These are phyloP conservation scores for Drosophila bunnanda DNA, from an alignment of 2,888 invertebrate genomes.

Conservation along the genomic window DNA sequence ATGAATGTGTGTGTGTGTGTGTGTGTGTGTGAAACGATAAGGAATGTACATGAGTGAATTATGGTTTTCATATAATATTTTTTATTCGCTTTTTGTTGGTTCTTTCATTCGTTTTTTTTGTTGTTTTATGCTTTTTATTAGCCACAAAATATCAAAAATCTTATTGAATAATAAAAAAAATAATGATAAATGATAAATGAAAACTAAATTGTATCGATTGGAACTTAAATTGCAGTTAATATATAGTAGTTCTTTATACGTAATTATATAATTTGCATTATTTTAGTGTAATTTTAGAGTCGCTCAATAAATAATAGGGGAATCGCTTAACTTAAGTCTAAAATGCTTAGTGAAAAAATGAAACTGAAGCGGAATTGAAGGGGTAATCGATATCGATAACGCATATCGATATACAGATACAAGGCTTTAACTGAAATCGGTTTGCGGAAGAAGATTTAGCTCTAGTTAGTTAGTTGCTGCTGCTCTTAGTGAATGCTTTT, in stretches of 20 bases:
- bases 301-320: constrained; percentile 46
- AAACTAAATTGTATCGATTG: constrained; percentile 61
- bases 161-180: constrained; percentile 51
- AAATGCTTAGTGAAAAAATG: constrained; percentile 21
- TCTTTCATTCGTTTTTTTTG: constrained; percentile 25
- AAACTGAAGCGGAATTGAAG: constrained; percentile 1
- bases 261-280: constrained; percentile 37
- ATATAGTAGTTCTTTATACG: constrained; percentile 38
- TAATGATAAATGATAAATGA: constrained; percentile 27
- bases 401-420: not conserved
- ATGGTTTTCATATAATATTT: constrained; percentile 47
- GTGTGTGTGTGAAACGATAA: constrained; percentile 30
- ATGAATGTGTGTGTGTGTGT: constrained; percentile 28
- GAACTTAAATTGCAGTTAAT: constrained; percentile 54
- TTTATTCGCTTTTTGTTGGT: constrained; percentile 42
- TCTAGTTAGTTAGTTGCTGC: constrained; percentile 42
- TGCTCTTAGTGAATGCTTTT: constrained; percentile 40
- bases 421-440: constrained; percentile 12
- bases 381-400: not conserved
- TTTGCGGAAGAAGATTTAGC: constrained; percentile 21
- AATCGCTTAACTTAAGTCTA: constrained; percentile 35
- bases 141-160: constrained; percentile 48
- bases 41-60: constrained; percentile 53
- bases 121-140: constrained; percentile 11
- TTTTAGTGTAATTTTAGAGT: constrained; percentile 33